Conservation (phyloP, 2,113 vertebrate genomes). For the Aegotheles bennettii region DNA sequence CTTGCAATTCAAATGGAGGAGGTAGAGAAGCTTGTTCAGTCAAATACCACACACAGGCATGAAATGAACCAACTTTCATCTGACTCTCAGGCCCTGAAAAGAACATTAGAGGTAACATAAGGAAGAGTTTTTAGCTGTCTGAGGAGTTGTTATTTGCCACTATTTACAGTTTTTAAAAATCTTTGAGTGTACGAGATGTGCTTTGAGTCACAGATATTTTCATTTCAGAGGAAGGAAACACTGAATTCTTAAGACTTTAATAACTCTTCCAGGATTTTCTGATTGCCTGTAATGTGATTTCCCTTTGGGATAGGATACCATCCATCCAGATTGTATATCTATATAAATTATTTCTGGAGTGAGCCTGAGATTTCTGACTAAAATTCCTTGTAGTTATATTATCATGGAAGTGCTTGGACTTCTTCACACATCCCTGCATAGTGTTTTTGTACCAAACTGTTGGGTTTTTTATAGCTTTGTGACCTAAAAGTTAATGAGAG, state of each 20-base stretch:
- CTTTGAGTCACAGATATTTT: not conserved
- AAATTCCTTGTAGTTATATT: not conserved
- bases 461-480: not conserved
- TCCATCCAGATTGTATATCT: not conserved
- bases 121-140: not conserved
- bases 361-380: not conserved
- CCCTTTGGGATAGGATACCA: not conserved
- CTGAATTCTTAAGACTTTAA: not conserved
- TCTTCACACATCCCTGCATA: not conserved
- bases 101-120: conserved; percentile 75
- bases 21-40: conserved; percentile 75
- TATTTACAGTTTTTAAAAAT: not conserved
- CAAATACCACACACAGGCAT: conserved; percentile 71
- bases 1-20: conserved; percentile 74
- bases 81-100: conserved; percentile 75
- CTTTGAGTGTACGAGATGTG: not conserved
- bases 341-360: not conserved
- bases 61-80: conserved; percentile 76
- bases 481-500: not conserved
- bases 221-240: not conserved
- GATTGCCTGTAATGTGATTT: not conserved
- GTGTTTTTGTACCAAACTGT: not conserved
- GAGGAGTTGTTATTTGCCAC: not conserved
- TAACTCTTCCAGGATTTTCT: not conserved
- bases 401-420: not conserved